Evolutionary conservation across 2,113 vertebrate genomes (phyloP).

Genomic region (Pholis gunnellus): DNA sequence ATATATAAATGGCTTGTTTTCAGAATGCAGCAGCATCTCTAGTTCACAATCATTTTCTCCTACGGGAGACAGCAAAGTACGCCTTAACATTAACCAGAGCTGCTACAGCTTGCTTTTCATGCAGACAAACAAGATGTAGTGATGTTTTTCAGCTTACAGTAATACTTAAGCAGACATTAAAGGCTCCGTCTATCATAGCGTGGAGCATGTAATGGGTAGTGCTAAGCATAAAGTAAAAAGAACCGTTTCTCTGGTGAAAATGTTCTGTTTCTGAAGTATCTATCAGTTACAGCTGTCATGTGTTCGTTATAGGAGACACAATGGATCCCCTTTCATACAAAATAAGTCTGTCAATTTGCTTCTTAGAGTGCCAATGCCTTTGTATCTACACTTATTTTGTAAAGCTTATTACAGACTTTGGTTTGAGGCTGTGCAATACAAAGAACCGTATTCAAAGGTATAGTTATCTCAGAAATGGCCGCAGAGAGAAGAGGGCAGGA

Average conservation of each 20-base stretch:
- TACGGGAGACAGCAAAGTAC: not conserved
- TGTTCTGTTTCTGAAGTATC: constrained; percentile 5
- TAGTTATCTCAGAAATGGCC: constrained; percentile 25
- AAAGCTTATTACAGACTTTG: constrained; percentile 24
- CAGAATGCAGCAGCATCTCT: not conserved
- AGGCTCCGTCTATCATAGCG: constrained; percentile 5
- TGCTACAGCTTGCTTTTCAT: constrained; percentile 21
- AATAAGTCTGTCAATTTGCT: not conserved
- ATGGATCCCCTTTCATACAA: not conserved
- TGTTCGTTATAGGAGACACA: constrained; percentile 2
- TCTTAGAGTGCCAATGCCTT: not conserved
- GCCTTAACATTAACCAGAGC: not conserved
- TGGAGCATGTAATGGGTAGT: not conserved
- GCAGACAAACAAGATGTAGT: not conserved
- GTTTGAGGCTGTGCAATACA: constrained; percentile 18
- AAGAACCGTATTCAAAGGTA: constrained; percentile 18
- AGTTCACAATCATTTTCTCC: not conserved
- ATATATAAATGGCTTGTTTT: constrained; percentile 15
- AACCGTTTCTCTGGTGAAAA: not conserved
- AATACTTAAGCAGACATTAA: constrained; percentile 3
- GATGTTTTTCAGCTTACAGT: not conserved
- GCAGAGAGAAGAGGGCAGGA: not conserved
- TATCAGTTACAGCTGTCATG: constrained; percentile 2
- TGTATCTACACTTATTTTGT: constrained; percentile 3
- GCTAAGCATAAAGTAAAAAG: constrained; percentile 11